Base-by-base conservation (phyloP, 2,888 invertebrate species). In the Glaucopsyche alexis region DNA sequence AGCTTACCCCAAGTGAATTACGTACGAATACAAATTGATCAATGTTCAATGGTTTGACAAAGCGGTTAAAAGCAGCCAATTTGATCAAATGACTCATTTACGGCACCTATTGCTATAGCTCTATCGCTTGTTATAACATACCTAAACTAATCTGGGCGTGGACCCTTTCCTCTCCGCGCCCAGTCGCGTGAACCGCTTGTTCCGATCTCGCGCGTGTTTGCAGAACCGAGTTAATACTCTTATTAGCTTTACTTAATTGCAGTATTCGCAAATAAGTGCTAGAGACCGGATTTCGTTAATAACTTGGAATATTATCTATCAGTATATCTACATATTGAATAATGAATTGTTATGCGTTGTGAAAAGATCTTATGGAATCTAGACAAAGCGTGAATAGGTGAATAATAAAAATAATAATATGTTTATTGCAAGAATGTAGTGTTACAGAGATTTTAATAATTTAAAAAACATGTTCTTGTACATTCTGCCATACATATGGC, bases 161-260 rank as follows among this genome's bases (percentile, higher is more conserved):
- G 55, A 9, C 55, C 55, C 19, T 19, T 19, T 55, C 55, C 52
- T 52, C 16, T 9, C 55, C 55, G 19, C 55, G 11, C 55, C 55
- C 19, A 55, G 6, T 16, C 4, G 55, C 19, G 7, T 16, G 45
- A 45, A 52, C 8, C 49, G 49, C 13, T 50, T n/a, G 29, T 29
- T 2, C 29, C 9, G 52, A 52, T 19, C 55, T 55, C 19, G 55
- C 55, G 55, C 55, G 19, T 55, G 55, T 55, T 55, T 55, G 19
- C n/a, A 16, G 50, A 55, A 16, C 19, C 11, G 55, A 55, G 19
- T 19, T 55, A 55, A 55, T 11, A 55, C 55, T 55, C 55, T 19
- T 55, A 55, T 55, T 55, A 55, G 19, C 55, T 55, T 55, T 19
- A 55, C 55, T 55, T 55, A 55, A 55, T 55, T 19, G 55, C 6